phyloP scores from a whole-genome alignment of 2,888 invertebrate species.

The Campaea margaritaria region DNA sequence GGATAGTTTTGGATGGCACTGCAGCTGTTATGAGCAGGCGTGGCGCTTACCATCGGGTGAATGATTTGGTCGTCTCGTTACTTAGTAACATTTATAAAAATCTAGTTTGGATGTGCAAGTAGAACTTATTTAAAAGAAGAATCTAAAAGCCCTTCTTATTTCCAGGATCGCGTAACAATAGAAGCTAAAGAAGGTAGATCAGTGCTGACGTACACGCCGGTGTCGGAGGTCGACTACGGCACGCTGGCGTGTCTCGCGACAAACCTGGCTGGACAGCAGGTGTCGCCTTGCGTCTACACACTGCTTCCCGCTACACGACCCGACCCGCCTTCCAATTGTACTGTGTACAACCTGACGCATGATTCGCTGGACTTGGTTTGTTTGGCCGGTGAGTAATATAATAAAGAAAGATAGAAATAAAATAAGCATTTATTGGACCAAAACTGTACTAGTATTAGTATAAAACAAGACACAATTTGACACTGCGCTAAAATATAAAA shows the following conservation, averaged over 20 bases:
- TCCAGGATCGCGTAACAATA: constrained; percentile 84
- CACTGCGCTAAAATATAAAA: too few relatives aligned
- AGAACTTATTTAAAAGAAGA: too few relatives aligned
- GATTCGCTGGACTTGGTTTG: constrained; percentile 91
- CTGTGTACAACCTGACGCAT: constrained; percentile 91
- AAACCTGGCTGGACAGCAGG: constrained; percentile 89
- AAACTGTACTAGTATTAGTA: too few relatives aligned
- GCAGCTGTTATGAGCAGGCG: too few relatives aligned
- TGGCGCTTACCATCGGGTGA: too few relatives aligned
- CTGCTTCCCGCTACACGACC: constrained; percentile 91
- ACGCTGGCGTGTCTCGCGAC: constrained; percentile 90
- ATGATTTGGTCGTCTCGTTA: too few relatives aligned
- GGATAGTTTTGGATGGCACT: too few relatives aligned
- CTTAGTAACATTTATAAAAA: too few relatives aligned
- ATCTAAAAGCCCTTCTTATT: neutral
- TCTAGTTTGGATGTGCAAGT: too few relatives aligned
- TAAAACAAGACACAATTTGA: too few relatives aligned
- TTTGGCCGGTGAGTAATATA: constrained; percentile 77
- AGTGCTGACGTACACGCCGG: constrained; percentile 91
- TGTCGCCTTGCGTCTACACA: constrained; percentile 90
- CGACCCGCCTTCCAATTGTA: constrained; percentile 91
- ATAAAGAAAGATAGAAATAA: too few relatives aligned
- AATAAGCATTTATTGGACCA: too few relatives aligned
- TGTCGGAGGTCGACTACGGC: constrained; percentile 92
- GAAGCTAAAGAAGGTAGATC: constrained; percentile 84